Percentiles rank a stretch among this genome's conserved stretches.
Conservation (phyloP, 2,797 vertebrate species). For the Notamacropus eugenii region DNA sequence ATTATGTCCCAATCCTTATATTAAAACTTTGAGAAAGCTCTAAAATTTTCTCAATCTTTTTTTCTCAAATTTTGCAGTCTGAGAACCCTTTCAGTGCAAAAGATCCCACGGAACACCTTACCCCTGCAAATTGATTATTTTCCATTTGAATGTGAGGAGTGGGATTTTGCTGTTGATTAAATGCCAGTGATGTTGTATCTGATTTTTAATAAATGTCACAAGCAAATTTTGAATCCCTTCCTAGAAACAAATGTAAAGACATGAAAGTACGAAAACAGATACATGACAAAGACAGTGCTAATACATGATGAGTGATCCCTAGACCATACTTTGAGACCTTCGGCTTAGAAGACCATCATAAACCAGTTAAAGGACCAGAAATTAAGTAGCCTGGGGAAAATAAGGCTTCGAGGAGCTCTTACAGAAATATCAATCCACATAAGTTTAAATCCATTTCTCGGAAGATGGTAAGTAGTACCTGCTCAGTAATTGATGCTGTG, state of each 20-base stretch:
- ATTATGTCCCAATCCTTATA: not conserved
- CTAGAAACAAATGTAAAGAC: not conserved
- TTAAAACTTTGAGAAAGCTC: not conserved
- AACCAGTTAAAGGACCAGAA: not conserved
- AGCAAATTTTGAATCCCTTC: not conserved
- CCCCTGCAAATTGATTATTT: not conserved
- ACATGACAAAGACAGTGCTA: not conserved
- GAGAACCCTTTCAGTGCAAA: not conserved
- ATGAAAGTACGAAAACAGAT: not conserved
- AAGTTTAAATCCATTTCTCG: not conserved
- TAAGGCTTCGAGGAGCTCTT: not conserved
- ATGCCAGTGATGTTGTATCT: not conserved
- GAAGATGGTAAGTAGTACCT: not conserved
- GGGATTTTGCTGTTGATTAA: not conserved
- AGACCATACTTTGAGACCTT: not conserved
- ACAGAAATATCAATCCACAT: not conserved
- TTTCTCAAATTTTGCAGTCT: not conserved
- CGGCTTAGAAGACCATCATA: not conserved
- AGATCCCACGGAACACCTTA: not conserved
- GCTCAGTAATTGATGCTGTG: not conserved
- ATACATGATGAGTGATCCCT: not conserved
- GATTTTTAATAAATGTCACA: not conserved
- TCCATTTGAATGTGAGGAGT: not conserved
- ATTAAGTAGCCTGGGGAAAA: not conserved
- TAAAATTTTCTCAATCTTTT: too few species aligned